phyloP scores from a whole-genome alignment of 1,140 invertebrate species.

The Pinna nobilis region DNA sequence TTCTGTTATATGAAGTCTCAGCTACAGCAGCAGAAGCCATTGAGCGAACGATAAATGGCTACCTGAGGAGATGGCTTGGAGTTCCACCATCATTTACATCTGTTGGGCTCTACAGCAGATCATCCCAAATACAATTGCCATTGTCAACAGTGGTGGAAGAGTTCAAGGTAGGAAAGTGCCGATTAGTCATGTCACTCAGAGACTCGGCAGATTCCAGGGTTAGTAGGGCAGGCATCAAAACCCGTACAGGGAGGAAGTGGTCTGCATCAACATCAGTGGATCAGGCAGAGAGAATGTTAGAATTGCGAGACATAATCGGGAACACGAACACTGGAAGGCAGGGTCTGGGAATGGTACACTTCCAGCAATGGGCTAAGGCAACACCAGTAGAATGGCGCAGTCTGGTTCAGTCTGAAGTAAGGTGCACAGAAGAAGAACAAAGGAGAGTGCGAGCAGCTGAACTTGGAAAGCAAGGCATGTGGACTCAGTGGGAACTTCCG shows the following conservation, averaged over 20 bases:
- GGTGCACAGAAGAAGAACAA: neutral
- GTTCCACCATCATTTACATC: conserved; percentile 30
- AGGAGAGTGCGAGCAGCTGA: conserved; percentile 5
- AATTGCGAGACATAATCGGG: too few species aligned
- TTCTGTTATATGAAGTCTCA: too few species aligned
- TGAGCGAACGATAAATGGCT: too few species aligned
- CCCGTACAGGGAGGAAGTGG: conserved; percentile 4
- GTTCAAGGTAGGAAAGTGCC: conserved; percentile 23
- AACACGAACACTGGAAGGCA: conserved; percentile 19
- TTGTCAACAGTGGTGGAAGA: conserved; percentile 13
- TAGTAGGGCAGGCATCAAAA: conserved; percentile 21
- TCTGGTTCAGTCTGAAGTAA: conserved; percentile 16
- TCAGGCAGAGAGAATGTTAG: conserved; percentile 6
- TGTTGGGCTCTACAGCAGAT: conserved; percentile 15
- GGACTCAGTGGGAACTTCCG: conserved; percentile 8
- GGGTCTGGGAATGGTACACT: conserved; percentile 2
- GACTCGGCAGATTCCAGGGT: conserved; percentile 22
- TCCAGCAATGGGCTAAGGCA: conserved; percentile 27
- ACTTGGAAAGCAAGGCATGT: conserved; percentile 1
- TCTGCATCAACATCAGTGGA: conserved; percentile 20
- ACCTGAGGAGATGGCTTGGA: conserved; percentile 19
- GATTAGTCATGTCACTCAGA: conserved; percentile 14
- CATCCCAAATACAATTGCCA: conserved; percentile 17
- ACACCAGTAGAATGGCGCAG: neutral
- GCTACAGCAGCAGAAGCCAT: too few species aligned